Percentiles rank a stretch among this genome's conserved stretches.
These are phyloP conservation scores for Sebastes dallii DNA, from an alignment of 2,797 vertebrate species.

Conservation along the genomic window DNA sequence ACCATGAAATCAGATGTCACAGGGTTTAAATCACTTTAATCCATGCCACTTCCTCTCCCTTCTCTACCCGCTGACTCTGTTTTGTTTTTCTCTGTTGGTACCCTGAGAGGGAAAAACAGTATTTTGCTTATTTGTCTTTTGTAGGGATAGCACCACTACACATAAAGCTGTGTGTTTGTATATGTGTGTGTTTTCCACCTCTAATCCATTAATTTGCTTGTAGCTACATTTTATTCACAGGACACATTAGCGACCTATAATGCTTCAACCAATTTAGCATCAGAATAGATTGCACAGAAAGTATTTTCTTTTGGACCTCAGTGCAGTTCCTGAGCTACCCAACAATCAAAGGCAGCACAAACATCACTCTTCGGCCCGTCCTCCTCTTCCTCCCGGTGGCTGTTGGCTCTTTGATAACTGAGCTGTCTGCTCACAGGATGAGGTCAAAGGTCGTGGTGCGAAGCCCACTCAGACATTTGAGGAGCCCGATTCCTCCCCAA, in stretches of 20 bases:
- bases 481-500: slow-evolving; percentile 55
- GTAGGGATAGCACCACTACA: neutral
- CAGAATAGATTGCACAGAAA: slow-evolving; percentile 9
- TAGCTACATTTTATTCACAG: neutral
- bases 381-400: slow-evolving; percentile 47
- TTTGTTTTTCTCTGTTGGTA: slow-evolving; percentile 47
- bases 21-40: slow-evolving; percentile 64
- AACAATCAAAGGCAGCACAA: slow-evolving; percentile 29
- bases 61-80: slow-evolving; percentile 52
- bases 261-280: neutral
- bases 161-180: neutral
- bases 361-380: slow-evolving; percentile 37
- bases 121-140: slow-evolving; percentile 1
- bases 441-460: slow-evolving; percentile 62
- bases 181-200: neutral
- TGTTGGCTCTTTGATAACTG: slow-evolving; percentile 60
- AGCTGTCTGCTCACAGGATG: slow-evolving; percentile 55
- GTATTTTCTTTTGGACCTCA: neutral
- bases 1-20: slow-evolving; percentile 75
- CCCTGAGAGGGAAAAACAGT: slow-evolving; percentile 54
- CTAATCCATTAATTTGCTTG: neutral
- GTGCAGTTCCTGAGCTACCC: neutral
- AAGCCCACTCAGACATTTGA: slow-evolving; percentile 74
- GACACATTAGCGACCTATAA: neutral
- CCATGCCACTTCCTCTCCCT: slow-evolving; percentile 66